Evolutionary conservation across 2,797 vertebrate species (phyloP), one percentile per base, ranked within the genome.

Genomic region (Galagoides demidoff): DNA sequence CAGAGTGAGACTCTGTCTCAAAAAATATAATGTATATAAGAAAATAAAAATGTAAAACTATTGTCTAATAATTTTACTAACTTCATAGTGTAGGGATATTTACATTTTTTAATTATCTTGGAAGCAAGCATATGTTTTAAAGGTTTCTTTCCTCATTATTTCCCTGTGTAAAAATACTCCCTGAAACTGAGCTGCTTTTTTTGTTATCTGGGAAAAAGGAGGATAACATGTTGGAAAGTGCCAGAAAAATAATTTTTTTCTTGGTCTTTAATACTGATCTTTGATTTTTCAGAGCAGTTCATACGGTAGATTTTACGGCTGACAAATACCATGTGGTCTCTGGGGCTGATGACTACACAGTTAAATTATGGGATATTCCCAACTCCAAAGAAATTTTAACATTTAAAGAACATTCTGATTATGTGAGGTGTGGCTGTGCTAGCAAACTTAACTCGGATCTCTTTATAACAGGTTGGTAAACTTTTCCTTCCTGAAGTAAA

Each of bases 341-440:
- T 1, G 99, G 99, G 66, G 99, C 99, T 2, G 99, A 99, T 97
- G 99, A 99, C 98, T 99, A 99, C 97, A 99, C 99, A 0, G 99
- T 99, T 68, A 99, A 98, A 64, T 95, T 99, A 63, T 99, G 99
- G 99, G 99, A 99, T 96, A 99, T 99, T 96, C 98, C 99, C 2
- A 99, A 99, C 63, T 98, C 98, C 45, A 96, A 97, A 31, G 99
- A 99, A 97, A 98, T 99, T 4, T 87, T 96, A 89, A 98, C 97
- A 2, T 99, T 99, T 90, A 98, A 90, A 71, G 99, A 99, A 90
- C 99, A 99, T 97, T 98, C 98, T 9, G 99, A 99, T 98, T 99
- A 99, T 7, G 98, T 99, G 90, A 99, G 99, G 92, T 99, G 99
- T 2, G 99, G 99, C 7, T 98, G 99, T 84, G 98, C 99, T 2